Evolutionary conservation across 2,113 vertebrate species (phyloP).

Genomic region (Heterotis niloticus): DNA sequence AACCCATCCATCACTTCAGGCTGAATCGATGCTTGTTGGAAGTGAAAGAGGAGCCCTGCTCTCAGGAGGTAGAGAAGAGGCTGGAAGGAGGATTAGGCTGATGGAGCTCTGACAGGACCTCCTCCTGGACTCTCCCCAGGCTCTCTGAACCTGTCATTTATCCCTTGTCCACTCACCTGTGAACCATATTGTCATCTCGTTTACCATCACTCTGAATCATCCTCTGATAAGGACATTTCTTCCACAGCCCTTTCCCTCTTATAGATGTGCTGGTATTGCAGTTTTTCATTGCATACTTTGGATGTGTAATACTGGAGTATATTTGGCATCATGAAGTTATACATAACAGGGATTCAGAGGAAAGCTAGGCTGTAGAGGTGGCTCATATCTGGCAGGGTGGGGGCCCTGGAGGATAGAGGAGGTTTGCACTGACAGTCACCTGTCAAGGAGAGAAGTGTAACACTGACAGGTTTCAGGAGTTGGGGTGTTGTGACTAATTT

Average conservation of each 20-base stretch:
- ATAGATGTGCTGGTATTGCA: not conserved
- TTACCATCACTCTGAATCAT: not conserved
- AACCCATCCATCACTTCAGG: slow-evolving; percentile 19
- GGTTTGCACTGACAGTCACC: not conserved
- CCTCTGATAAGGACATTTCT: not conserved
- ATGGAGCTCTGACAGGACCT: not conserved
- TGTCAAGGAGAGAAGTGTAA: not conserved
- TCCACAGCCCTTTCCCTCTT: not conserved
- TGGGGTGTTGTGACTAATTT: too few relatives aligned
- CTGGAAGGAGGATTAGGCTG: slow-evolving; percentile 14
- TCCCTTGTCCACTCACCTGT: too few relatives aligned
- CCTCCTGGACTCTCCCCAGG: too few relatives aligned
- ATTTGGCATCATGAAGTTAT: slow-evolving; percentile 23
- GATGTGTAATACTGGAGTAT: slow-evolving; percentile 30
- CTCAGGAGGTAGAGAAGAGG: slow-evolving; percentile 24
- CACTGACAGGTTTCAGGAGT: too few relatives aligned
- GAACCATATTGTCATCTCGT: not conserved
- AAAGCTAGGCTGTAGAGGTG: not conserved
- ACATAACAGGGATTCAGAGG: not conserved
- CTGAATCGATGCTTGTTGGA: slow-evolving; percentile 30
- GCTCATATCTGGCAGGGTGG: not conserved
- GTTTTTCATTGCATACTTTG: not conserved
- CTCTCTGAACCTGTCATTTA: not conserved
- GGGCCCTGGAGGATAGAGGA: not conserved
- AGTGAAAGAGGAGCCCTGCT: slow-evolving; percentile 31